Base-by-base conservation (phyloP, 2,888 invertebrate species). In the Biston stratarius region DNA sequence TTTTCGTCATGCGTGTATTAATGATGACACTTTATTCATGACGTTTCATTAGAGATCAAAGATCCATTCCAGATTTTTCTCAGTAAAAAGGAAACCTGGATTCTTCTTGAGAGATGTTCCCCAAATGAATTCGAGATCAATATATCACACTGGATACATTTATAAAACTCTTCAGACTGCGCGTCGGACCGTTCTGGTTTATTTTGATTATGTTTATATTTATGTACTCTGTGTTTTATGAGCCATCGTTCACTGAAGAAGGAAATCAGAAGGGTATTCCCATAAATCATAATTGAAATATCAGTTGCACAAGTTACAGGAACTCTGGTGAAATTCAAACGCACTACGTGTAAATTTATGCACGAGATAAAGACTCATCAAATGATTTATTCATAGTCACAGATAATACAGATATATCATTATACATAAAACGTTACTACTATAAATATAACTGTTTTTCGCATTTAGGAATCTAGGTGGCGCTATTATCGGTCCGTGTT, bases 151-250 rank as follows among this genome's bases (percentile, higher is more conserved):
- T 42, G 73, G 78, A 76, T 69, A 75, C 77, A 78, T 75, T 77
- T 77, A 79, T 80, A 79, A 80, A 76, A 78, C 76, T 78, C 77
- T 80, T 80, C 71, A 89, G 88, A 88, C 88, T 74, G 87, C 88
- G 79, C 82, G 88, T 85, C 88, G 84, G 83, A 80, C 36, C 38
- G 58, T 38, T 70, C 34, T 55, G 64, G 72, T 71, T 74, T 74
- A 69, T 75, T 73, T 70, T 63, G 69, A 74, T 81, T 82, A 83
- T 83, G 83, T 83, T 83, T 75, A 64, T 66, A 55, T 65, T 60
- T 61, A 70, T 70, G 60, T 64, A 61, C 36, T 49, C 45, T 40
- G 59, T 61, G 58, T 64, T 69, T 73, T 73, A 74, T 72, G 69
- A 60, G 38, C 67, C 60, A 69, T 68, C 48, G 49, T 51, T 44